These are phyloP conservation scores for Yponomeuta evonymella DNA, from an alignment of 2,888 invertebrate species.

Conservation along the genomic window DNA sequence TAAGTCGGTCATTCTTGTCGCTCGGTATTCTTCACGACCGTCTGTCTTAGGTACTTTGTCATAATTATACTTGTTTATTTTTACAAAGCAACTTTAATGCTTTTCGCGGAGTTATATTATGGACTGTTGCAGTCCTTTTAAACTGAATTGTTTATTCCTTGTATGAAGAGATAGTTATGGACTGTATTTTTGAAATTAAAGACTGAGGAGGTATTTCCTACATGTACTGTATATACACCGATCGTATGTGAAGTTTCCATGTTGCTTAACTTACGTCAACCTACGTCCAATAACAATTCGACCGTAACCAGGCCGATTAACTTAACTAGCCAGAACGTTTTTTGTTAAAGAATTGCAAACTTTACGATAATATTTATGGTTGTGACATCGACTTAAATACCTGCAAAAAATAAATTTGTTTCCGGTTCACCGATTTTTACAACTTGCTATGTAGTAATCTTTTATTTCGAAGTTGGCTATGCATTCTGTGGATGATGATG, in stretches of 20 bases:
- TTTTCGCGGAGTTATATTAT: too few species aligned
- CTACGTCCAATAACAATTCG: conserved; percentile 5
- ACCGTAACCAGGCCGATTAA: conserved; percentile 13
- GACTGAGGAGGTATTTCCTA: not conserved
- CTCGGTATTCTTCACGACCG: conserved; percentile 4
- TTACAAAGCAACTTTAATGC: not conserved
- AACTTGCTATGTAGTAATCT: too few species aligned
- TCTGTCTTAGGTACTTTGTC: not conserved
- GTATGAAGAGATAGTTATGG: not conserved
- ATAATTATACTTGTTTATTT: conserved; percentile 4
- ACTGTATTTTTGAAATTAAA: not conserved
- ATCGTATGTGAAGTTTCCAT: not conserved
- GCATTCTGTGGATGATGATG: not conserved
- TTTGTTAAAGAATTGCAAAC: not conserved
- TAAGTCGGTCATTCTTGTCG: not conserved
- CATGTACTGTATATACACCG: not conserved
- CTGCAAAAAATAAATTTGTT: not conserved
- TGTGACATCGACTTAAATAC: conserved; percentile 9
- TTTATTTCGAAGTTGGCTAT: not conserved
- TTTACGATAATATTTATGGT: not conserved
- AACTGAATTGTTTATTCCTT: too few species aligned
- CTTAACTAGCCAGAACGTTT: conserved; percentile 1
- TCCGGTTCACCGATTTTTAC: not conserved
- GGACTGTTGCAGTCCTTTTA: too few species aligned
- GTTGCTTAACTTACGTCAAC: not conserved